Evolutionary conservation across 2,888 invertebrate genomes (phyloP).

Genomic region (Zele albiditarsus): DNA sequence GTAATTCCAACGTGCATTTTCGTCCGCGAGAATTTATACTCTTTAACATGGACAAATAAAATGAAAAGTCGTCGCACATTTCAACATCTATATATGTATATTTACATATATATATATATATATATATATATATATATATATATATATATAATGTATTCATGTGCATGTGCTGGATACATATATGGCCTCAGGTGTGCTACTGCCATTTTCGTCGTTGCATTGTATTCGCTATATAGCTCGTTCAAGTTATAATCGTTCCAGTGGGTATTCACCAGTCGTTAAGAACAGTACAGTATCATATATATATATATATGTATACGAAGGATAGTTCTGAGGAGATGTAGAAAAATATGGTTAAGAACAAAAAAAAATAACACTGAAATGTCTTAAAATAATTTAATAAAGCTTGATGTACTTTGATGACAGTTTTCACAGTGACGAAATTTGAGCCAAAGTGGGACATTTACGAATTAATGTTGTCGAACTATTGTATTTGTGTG

Average conservation of each 20-base stretch:
- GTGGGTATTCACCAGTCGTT: conserved; percentile 25
- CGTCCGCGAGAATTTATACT: background rate
- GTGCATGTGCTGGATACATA: background rate
- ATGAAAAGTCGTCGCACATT: background rate
- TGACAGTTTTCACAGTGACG: too few relatives aligned
- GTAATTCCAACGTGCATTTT: conserved; percentile 6
- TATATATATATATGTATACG: background rate
- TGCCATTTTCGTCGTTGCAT: conserved; percentile 6
- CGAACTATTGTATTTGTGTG: background rate
- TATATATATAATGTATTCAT: conserved; percentile 2
- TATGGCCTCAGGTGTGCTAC: conserved; percentile 28
- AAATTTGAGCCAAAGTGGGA: too few relatives aligned
- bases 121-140: background rate
- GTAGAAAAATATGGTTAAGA: too few relatives aligned
- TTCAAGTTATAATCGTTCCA: conserved; percentile 25
- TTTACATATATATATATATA: background rate
- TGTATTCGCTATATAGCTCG: background rate
- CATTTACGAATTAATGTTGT: too few relatives aligned
- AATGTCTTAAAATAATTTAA: too few relatives aligned
- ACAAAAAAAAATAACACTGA: too few relatives aligned
- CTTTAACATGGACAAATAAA: background rate
- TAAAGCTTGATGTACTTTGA: too few relatives aligned
- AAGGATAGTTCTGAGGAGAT: background rate
- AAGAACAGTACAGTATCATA: conserved; percentile 2
- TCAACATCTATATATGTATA: background rate